These are phyloP conservation scores for Sula dactylatra DNA, from an alignment of 2,113 vertebrate species.

Conservation along the genomic window DNA sequence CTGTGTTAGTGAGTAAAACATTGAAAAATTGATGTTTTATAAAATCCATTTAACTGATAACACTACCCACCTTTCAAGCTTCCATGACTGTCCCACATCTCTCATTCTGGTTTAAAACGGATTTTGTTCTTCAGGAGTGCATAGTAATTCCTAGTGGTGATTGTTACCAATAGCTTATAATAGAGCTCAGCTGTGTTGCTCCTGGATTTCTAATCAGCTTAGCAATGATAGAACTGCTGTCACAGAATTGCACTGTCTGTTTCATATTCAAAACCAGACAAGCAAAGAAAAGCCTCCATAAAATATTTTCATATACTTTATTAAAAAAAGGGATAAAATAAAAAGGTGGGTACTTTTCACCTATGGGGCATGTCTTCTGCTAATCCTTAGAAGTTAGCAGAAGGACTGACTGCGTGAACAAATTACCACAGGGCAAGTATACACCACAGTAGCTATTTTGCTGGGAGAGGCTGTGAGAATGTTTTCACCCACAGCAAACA, in stretches of 20 bases:
- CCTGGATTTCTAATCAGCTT: conserved; percentile 43
- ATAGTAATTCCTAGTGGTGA: conserved; percentile 35
- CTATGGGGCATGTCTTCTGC: background rate
- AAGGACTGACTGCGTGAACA: background rate
- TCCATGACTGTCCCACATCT: background rate
- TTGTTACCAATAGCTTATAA: conserved; percentile 35
- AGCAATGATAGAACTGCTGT: conserved; percentile 15
- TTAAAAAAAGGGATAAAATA: background rate
- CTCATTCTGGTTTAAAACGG: conserved; percentile 40
- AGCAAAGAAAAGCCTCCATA: background rate
- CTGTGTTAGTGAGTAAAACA: background rate
- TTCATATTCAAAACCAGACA: background rate
- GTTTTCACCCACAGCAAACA: background rate
- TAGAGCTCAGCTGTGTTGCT: conserved; percentile 12
- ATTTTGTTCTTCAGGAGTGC: conserved; percentile 39
- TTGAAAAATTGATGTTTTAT: conserved; percentile 15
- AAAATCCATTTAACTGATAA: conserved; percentile 32
- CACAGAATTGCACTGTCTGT: background rate
- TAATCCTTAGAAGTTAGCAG: background rate
- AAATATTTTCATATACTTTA: background rate
- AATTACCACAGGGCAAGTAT: background rate
- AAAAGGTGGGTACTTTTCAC: background rate
- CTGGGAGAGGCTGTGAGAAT: background rate
- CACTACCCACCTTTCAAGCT: background rate
- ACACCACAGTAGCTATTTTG: background rate